Base-by-base conservation (phyloP, 2,888 invertebrate genomes). In the Invenusta paracnida region DNA sequence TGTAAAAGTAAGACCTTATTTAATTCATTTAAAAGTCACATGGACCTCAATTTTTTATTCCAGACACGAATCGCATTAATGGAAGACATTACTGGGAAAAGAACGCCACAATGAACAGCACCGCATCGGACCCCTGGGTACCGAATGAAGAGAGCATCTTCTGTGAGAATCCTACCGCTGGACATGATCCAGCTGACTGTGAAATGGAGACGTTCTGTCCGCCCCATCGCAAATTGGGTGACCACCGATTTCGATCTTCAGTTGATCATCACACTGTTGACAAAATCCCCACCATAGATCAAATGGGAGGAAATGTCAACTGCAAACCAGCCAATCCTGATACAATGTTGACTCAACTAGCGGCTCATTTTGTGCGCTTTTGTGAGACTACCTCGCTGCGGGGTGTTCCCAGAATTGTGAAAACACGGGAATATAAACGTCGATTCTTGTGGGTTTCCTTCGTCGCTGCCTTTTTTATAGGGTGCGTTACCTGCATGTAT, bases 361-460 rank as follows among this genome's bases (percentile, higher is more conserved):
- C 66, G n/a, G 11, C 23, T 67, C 67, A 84, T 73, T 84, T 67
- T 2, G 25, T 25, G 2, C 67, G 67, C 1, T 84, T 84, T 84
- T 85, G 85, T 84, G 82, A 85, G 66, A 85, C 85, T 48, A 85
- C 85, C 11, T 85, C 85, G 17, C 67, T 85, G 29, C 30, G 85
- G 11, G 85, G 85, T 27, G 84, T 85, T 0, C 85, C 85, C 0
- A 85, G 83, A 84, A 84, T 85, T 29, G 85, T 82, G n/a, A 85
- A 85, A 84, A 85, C 85, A 17, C 1, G 29, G 0, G 85, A 85
- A 27, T 29, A 29, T 5, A 82, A 84, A 66, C 30, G 82, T 29
- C 79, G 83, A 11, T 27, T 30, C 66, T 29, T 85, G 29, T 85
- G 85, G 85, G 82, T 27, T 0, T 84, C 82, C 25, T 85, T 85